phyloP scores from a whole-genome alignment of 2,113 vertebrate genomes.

The Fregetta grallaria region DNA sequence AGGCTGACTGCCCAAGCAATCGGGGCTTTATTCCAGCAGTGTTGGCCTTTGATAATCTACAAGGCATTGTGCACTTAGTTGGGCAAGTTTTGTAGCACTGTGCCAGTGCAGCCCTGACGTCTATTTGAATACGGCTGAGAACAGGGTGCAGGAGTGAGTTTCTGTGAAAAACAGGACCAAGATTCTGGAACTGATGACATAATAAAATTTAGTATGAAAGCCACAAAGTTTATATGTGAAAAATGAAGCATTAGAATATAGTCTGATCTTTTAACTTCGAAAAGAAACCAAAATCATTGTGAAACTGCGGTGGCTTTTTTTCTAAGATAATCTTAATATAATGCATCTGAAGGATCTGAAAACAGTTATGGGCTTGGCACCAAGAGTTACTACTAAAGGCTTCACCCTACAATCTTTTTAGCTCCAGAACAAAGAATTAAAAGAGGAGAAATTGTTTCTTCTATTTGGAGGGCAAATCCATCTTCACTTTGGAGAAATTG shows the following conservation, averaged over 20 bases:
- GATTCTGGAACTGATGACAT: background rate
- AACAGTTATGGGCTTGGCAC: background rate
- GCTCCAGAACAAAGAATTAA: background rate
- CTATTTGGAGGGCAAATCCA: background rate
- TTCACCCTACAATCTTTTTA: background rate
- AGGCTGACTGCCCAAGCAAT: background rate
- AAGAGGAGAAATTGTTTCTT: background rate
- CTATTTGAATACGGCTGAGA: background rate
- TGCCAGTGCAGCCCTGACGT: background rate
- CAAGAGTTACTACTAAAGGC: background rate
- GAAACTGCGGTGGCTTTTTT: background rate
- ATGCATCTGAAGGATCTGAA: background rate
- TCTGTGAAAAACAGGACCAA: background rate
- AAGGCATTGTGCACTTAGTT: background rate
- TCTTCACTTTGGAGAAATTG: background rate
- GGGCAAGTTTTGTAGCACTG: background rate
- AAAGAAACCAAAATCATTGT: background rate
- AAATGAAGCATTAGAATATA: background rate
- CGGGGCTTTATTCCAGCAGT: background rate
- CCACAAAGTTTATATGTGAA: background rate
- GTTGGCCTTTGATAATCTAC: background rate
- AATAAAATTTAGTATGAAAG: background rate
- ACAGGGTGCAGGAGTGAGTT: background rate
- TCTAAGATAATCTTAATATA: background rate
- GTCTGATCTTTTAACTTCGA: background rate